Conservation (phyloP, 2,797 vertebrate species). For the Betta splendens region DNA sequence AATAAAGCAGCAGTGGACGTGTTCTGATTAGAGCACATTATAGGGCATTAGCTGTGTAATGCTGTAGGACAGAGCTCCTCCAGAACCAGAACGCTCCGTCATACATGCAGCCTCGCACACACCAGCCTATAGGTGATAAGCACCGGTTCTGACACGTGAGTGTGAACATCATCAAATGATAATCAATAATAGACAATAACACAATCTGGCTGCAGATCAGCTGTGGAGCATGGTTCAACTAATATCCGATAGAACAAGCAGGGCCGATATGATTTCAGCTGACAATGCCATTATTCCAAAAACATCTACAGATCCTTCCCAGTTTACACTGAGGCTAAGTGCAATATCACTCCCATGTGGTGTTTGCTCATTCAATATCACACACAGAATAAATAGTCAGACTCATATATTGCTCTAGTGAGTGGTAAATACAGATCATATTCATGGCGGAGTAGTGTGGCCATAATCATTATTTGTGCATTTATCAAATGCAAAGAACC, state of each 20-base stretch:
- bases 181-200: constrained; percentile 10
- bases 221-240: constrained; percentile 22
- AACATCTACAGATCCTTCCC: constrained; percentile 25
- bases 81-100: neutral
- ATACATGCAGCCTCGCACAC: constrained; percentile 17
- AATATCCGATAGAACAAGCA: constrained; percentile 35
- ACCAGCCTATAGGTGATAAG: constrained; percentile 11
- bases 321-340: constrained; percentile 25
- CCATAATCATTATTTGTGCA: no score
- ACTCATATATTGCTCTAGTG: neutral
- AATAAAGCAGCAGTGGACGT: constrained; percentile 14
- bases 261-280: constrained; percentile 36
- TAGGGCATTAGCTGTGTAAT: constrained; percentile 15
- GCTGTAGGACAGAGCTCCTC: neutral
- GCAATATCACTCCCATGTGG: constrained; percentile 8
- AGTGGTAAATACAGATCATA: neutral
- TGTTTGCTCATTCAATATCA: constrained; percentile 9
- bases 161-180: constrained; percentile 31
- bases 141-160: constrained; percentile 24
- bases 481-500: no score
- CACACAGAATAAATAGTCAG: constrained; percentile 13
- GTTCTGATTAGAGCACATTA: constrained; percentile 22
- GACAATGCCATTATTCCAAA: constrained; percentile 15
- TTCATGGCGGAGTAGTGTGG: neutral
- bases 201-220: constrained; percentile 28